phyloP scores from a whole-genome alignment of 2,113 vertebrate genomes.

The Paramisgurnus dabryanus region DNA sequence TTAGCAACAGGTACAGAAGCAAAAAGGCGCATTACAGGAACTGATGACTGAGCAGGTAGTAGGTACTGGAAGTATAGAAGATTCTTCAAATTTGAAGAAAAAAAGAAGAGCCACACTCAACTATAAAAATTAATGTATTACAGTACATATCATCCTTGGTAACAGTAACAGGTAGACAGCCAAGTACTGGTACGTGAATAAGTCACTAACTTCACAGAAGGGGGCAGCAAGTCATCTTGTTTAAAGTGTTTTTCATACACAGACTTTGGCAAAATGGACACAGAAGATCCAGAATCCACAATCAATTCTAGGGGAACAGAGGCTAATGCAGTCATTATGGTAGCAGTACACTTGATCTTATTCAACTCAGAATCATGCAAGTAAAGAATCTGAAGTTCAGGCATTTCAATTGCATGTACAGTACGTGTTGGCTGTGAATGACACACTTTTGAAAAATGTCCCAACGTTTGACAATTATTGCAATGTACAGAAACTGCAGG shows the following conservation, averaged over 20 bases:
- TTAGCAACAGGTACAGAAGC: not conserved
- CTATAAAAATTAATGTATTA: not conserved
- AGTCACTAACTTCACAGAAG: not conserved
- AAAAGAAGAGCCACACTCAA: not conserved
- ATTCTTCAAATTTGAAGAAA: not conserved
- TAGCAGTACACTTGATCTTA: not conserved
- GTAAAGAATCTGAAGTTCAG: slow-evolving; percentile 5
- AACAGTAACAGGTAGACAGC: not conserved
- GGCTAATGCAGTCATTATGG: not conserved
- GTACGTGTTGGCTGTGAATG: not conserved
- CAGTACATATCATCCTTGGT: not conserved
- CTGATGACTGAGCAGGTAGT: not conserved
- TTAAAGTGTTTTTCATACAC: not conserved
- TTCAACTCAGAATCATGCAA: not conserved
- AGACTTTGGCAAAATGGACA: not conserved
- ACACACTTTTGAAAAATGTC: slow-evolving; percentile 14
- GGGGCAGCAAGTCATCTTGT: slow-evolving; percentile 1
- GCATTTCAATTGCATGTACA: not conserved
- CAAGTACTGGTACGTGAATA: not conserved
- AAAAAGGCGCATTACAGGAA: not conserved
- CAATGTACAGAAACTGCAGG: not conserved
- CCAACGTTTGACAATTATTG: not conserved
- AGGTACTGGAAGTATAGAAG: not conserved
- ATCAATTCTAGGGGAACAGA: not conserved
- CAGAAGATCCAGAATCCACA: not conserved